Conservation (phyloP, 2,113 vertebrate species). For the Rhipidura dahli region DNA sequence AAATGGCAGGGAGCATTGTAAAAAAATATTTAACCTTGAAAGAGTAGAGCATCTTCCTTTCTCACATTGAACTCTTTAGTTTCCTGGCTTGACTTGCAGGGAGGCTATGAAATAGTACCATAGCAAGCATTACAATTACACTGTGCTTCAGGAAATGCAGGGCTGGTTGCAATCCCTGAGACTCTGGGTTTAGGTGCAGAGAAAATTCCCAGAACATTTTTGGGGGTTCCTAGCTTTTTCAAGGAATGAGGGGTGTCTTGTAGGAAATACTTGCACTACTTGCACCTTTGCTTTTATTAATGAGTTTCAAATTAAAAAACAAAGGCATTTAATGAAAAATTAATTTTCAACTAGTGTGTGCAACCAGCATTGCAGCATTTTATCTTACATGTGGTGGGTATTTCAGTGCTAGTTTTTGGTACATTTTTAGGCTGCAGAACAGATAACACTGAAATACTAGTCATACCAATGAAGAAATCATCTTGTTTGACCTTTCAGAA, state of each 20-base stretch:
- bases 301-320: not conserved
- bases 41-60: not conserved
- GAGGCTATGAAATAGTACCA: not conserved
- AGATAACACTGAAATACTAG: not conserved
- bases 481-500: conserved; percentile 16
- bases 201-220: not conserved
- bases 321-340: not conserved
- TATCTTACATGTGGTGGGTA: not conserved
- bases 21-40: not conserved
- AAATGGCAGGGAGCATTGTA: not conserved
- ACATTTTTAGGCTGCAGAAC: not conserved
- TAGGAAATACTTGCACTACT: not conserved
- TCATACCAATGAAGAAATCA: not conserved
- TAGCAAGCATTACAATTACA: not conserved
- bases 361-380: not conserved
- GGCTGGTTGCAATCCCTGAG: not conserved
- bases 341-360: not conserved
- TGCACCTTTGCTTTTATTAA: not conserved
- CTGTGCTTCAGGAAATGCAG: not conserved
- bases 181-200: not conserved
- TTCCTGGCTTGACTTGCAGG: not conserved
- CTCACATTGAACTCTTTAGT: not conserved
- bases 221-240: not conserved
- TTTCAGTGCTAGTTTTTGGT: not conserved
- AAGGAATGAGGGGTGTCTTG: not conserved